Conservation (phyloP, 2,113 vertebrate genomes). For the Cynoglossus semilaevis region DNA sequence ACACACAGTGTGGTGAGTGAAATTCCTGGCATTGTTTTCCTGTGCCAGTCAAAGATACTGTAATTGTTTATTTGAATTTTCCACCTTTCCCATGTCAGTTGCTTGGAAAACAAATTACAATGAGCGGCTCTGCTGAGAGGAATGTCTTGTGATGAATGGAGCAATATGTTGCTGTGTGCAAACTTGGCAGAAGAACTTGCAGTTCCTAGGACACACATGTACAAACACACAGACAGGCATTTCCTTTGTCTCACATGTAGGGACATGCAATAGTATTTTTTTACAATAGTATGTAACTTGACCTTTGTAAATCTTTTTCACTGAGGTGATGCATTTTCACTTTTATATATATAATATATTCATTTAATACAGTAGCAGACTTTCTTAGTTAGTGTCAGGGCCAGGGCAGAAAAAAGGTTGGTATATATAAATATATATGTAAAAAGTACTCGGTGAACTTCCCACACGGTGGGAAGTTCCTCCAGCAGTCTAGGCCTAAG, state of each 20-base stretch:
- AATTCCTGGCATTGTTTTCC: conserved; percentile 63
- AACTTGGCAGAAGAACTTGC: conserved; percentile 42
- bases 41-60: conserved; percentile 48
- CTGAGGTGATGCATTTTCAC: too few relatives aligned
- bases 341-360: too few relatives aligned
- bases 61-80: conserved; percentile 74
- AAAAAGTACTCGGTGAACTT: too few relatives aligned
- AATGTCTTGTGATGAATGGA: conserved; percentile 47
- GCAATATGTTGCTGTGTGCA: conserved; percentile 33
- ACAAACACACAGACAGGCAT: conserved; percentile 7
- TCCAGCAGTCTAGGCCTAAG: too few relatives aligned
- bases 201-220: conserved; percentile 10
- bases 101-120: conserved; percentile 52
- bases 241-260: background rate
- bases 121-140: conserved; percentile 35
- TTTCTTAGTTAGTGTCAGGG: too few relatives aligned
- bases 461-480: too few relatives aligned
- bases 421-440: too few relatives aligned
- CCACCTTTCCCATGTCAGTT: conserved; percentile 50
- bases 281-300: too few relatives aligned
- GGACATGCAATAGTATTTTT: conserved; percentile 25
- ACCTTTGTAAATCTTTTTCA: conserved; percentile 1
- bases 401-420: too few relatives aligned
- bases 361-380: too few relatives aligned
- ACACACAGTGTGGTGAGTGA: conserved; percentile 35